Conservation (phyloP, 1,140 invertebrate genomes). For the Whitmania pigra region DNA sequence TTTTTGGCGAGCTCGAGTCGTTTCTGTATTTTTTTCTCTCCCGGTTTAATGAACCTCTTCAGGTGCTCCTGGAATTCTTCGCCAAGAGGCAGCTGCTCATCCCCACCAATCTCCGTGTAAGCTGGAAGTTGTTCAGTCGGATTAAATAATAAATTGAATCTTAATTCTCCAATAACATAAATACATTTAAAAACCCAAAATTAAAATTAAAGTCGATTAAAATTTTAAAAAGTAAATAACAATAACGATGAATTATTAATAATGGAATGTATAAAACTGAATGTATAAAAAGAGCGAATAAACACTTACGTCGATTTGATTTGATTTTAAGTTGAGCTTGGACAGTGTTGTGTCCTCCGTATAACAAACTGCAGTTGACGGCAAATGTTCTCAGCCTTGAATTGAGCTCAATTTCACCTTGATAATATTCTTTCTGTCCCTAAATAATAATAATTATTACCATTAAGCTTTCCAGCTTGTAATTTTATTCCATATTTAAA, state of each 20-base stretch:
- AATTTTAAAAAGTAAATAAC: no score
- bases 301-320: slow-evolving; percentile 37
- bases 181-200: background rate
- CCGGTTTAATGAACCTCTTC: slow-evolving; percentile 21
- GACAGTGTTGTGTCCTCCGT: slow-evolving; percentile 41
- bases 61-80: slow-evolving; percentile 28
- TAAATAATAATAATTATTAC: background rate
- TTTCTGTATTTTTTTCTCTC: slow-evolving; percentile 23
- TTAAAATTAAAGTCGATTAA: background rate
- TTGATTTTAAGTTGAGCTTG: slow-evolving; percentile 38
- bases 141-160: background rate
- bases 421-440: slow-evolving; percentile 33
- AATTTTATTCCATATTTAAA: no score
- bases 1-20: slow-evolving; percentile 22
- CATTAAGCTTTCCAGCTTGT: no score
- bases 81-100: slow-evolving; percentile 26
- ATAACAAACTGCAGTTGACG: slow-evolving; percentile 37
- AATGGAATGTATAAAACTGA: no score
- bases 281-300: background rate
- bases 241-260: no score
- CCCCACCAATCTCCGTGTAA: slow-evolving; percentile 26
- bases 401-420: slow-evolving; percentile 38
- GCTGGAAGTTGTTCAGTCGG: slow-evolving; percentile 14
- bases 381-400: slow-evolving; percentile 40
- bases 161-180: background rate